Percentiles rank a stretch among this genome's conserved stretches.
Evolutionary conservation across 2,888 invertebrate species (phyloP).

Genomic region (Plebejus melissa): DNA sequence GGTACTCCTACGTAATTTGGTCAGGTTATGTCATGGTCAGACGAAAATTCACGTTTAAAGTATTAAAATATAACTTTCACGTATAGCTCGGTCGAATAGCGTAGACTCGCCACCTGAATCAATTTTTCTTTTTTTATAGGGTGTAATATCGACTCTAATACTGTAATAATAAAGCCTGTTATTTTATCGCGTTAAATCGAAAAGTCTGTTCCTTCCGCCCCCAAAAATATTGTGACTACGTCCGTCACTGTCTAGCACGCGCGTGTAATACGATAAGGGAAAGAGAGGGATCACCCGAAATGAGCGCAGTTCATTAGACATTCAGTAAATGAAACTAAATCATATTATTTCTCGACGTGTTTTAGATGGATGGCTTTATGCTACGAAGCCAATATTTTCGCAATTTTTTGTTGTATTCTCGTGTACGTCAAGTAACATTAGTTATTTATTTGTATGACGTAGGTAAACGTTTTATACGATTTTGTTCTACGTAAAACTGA

Average conservation of each 20-base stretch:
- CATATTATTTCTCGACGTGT: slow-evolving; percentile 56
- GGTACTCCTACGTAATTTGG: neutral
- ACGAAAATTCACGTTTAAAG: too few species aligned
- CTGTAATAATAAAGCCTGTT: slow-evolving; percentile 5
- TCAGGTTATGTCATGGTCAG: too few species aligned
- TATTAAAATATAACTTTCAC: neutral
- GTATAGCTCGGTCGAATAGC: neutral
- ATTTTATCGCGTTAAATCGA: slow-evolving; percentile 16
- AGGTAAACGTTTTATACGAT: neutral
- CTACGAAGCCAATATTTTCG: slow-evolving; percentile 3
- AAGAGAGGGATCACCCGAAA: slow-evolving; percentile 42
- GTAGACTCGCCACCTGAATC: neutral
- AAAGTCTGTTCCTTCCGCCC: slow-evolving; percentile 21
- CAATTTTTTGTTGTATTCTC: neutral
- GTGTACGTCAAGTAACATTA: neutral
- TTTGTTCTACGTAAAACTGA: too few species aligned
- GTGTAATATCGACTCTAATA: slow-evolving; percentile 22
- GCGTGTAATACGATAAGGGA: slow-evolving; percentile 32
- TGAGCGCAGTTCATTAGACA: slow-evolving; percentile 64
- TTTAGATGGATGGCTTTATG: slow-evolving; percentile 48
- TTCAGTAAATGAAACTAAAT: slow-evolving; percentile 70
- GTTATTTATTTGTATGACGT: neutral
- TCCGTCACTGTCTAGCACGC: slow-evolving; percentile 40
- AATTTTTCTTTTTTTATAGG: neutral
- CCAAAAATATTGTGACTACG: slow-evolving; percentile 18